These are phyloP conservation scores for Nephrotoma guestfalica DNA, from an alignment of 2,888 invertebrate species.

Conservation along the genomic window DNA sequence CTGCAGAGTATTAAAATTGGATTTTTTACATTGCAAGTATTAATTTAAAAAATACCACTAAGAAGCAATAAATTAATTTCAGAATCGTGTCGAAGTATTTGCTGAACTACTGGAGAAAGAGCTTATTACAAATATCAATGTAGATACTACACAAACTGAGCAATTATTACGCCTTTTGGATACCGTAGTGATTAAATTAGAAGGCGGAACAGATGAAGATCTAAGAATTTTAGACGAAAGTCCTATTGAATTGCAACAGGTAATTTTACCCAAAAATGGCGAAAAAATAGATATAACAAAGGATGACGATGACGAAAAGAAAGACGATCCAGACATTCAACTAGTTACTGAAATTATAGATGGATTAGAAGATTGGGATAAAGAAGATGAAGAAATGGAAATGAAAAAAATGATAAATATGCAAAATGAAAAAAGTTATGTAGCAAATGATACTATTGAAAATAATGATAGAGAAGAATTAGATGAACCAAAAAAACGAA, in stretches of 20 bases:
- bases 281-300: constrained; percentile 9
- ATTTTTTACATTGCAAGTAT: too few species aligned
- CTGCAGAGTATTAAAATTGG: too few species aligned
- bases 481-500: constrained; percentile 26
- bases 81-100: constrained; percentile 83
- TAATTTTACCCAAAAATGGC: not conserved
- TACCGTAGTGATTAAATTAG: constrained; percentile 90
- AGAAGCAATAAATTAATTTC: constrained; percentile 14
- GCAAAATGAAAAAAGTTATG: constrained; percentile 30
- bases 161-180: constrained; percentile 78
- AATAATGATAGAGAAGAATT: not conserved
- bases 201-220: constrained; percentile 85
- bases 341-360: constrained; percentile 7
- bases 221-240: constrained; percentile 69
- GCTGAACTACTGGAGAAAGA: constrained; percentile 62
- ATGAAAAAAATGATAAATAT: constrained; percentile 25
- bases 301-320: constrained; percentile 19
- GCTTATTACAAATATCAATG: constrained; percentile 58
- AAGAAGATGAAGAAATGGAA: constrained; percentile 12
- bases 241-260: constrained; percentile 20
- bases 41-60: too few species aligned
- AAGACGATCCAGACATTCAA: constrained; percentile 4
- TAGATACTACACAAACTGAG: constrained; percentile 76
- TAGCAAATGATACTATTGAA: constrained; percentile 30
- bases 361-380: constrained; percentile 12